Conservation (phyloP, 2,797 vertebrate species). For the Oreortyx pictus region DNA sequence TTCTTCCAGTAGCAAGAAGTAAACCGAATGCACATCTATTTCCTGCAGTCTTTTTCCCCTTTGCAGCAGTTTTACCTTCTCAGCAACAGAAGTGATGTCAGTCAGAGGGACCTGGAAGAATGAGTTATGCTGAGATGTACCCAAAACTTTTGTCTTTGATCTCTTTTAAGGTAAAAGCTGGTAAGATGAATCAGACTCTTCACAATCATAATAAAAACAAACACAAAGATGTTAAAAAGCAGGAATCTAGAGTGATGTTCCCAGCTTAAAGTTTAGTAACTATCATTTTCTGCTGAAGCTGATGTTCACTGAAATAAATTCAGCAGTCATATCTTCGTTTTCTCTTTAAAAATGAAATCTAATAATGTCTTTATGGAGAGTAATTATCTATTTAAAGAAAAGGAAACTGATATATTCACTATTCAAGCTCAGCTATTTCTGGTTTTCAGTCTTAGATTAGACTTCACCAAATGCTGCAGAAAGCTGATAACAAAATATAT, state of each 20-base stretch:
- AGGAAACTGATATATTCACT: not conserved
- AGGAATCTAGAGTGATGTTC: not conserved
- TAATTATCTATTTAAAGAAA: not conserved
- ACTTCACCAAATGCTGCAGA: not conserved
- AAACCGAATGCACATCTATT: not conserved
- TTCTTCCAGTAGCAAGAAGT: not conserved
- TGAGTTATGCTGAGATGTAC: not conserved
- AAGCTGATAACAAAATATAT: not conserved
- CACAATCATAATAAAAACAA: not conserved
- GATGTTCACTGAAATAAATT: not conserved
- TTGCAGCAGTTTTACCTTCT: not conserved
- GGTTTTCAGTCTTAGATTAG: not conserved
- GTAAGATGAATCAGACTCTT: not conserved
- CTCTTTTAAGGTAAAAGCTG: too few relatives aligned
- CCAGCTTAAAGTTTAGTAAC: not conserved
- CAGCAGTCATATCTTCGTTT: not conserved
- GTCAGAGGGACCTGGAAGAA: not conserved
- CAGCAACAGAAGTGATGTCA: not conserved
- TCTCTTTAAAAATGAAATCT: not conserved
- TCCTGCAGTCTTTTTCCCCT: not conserved
- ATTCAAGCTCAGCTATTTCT: not conserved
- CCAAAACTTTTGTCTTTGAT: not conserved
- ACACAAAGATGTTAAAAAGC: not conserved
- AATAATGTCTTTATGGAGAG: not conserved
- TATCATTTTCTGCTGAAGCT: not conserved